Conservation (phyloP, 2,888 invertebrate species). For the Acronicta psi region DNA sequence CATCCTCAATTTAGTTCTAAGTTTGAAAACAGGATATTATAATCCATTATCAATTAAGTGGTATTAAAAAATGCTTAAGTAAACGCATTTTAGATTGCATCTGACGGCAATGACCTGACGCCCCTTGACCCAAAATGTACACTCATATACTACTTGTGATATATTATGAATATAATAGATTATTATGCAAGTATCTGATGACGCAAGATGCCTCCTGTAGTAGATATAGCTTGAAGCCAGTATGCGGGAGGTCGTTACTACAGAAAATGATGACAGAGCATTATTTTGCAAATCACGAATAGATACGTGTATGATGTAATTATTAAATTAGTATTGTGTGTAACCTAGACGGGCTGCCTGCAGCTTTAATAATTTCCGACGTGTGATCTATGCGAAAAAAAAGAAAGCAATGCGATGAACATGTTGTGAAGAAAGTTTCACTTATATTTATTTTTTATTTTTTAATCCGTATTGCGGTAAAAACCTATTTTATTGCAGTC, state of each 20-base stretch:
- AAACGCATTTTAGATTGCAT: slow-evolving; percentile 30
- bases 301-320: slow-evolving; percentile 4
- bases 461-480: too few species aligned
- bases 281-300: slow-evolving; percentile 8
- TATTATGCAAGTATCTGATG: slow-evolving; percentile 37
- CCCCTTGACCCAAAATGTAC: slow-evolving; percentile 49
- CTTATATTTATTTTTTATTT: slow-evolving; percentile 1
- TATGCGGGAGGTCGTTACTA: slow-evolving; percentile 21
- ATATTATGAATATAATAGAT: slow-evolving; percentile 25
- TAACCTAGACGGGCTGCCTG: neutral
- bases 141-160: slow-evolving; percentile 17
- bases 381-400: neutral
- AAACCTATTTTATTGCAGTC: too few species aligned
- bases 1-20: slow-evolving; percentile 38
- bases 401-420: neutral
- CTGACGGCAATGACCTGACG: slow-evolving; percentile 34
- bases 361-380: neutral
- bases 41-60: slow-evolving; percentile 26
- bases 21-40: slow-evolving; percentile 16
- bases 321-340: slow-evolving; percentile 1
- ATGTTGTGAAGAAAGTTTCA: neutral
- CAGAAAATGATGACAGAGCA: slow-evolving; percentile 32
- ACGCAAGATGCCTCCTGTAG: slow-evolving; percentile 32
- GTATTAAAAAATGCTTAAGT: slow-evolving; percentile 27
- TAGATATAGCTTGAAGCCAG: slow-evolving; percentile 14